These are phyloP conservation scores for Octonoba sinensis DNA, from an alignment of 2,888 invertebrate genomes.

Conservation along the genomic window DNA sequence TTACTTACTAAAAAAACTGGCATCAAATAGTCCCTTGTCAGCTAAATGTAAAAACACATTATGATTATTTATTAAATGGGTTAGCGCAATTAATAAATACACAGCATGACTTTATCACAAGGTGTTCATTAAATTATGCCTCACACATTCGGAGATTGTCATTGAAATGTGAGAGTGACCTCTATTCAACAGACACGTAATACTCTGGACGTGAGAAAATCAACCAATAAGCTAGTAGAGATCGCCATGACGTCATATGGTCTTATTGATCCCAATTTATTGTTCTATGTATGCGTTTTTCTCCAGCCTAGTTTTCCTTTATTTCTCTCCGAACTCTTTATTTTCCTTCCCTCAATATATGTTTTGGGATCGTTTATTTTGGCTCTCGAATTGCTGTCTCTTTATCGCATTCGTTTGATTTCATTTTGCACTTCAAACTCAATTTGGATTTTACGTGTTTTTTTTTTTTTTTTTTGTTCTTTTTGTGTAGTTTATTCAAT, in stretches of 20 bases:
- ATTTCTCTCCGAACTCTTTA: slow-evolving; percentile 6
- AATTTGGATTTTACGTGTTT: not conserved
- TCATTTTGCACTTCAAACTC: slow-evolving; percentile 23
- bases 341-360: slow-evolving; percentile 11
- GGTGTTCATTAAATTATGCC: no score
- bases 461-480: not conserved
- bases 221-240: slow-evolving; percentile 32
- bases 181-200: not conserved
- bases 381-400: slow-evolving; percentile 4
- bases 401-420: slow-evolving; percentile 35
- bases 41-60: no score
- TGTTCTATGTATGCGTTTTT: slow-evolving; percentile 6
- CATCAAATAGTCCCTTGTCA: no score
- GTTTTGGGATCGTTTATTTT: slow-evolving; percentile 13
- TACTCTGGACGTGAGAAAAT: slow-evolving; percentile 3
- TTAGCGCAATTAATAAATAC: no score
- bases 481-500: not conserved
- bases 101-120: no score
- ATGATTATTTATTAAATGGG: no score
- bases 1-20: no score
- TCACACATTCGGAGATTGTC: no score
- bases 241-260: slow-evolving; percentile 33
- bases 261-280: slow-evolving; percentile 42
- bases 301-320: slow-evolving; percentile 19
- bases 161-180: slow-evolving; percentile 2